Base-by-base conservation (phyloP, 1,140 invertebrate genomes). In the Cotesia vestalis region DNA sequence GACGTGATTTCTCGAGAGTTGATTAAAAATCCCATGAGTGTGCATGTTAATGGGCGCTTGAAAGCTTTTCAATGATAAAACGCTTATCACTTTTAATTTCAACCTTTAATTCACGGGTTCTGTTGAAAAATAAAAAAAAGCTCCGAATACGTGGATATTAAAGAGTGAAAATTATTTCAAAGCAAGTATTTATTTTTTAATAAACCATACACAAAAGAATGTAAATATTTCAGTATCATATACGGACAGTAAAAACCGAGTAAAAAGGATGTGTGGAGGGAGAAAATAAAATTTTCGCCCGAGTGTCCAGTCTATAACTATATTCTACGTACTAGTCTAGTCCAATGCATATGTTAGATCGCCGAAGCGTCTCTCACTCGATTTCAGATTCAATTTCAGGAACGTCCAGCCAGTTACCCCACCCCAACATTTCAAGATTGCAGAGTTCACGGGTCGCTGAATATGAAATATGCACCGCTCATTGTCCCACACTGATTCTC, bases 371-470 rank as follows among this genome's bases (percentile, higher is more conserved):
- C 75, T 77, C 73, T 71, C 69, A 74, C 73, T 78, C 78, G 74
- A 82, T 84, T 81, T 78, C 80, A 77, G 76, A 84, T 85, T 84
- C 82, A 84, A 85, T 85, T 85, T 81, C 78, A 77, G 77, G 61
- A 64, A 75, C 77, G 78, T 80, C 77, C 76, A 71, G 74, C 73
- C 74, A 78, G 78, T 81, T 78, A 77, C 75, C 59, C 40, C 69
- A 60, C 69, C 66, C 74, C 74, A 69, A 60, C 72, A 68, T 73
- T 68, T 66, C 73, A 79, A 79, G 78, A 82, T 81, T 80, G 77
- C 79, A 34, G 76, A 72, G 40, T 72, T 71, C 73, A 77, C 75
- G 79, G 77, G 64, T 79, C 81, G 75, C 74, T 78, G 79, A 78
- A 81, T 81, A 81, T 79, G 78, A 82, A 83, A 83, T 80, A 81